Conservation (phyloP, 2,113 vertebrate species). For the Semnopithecus entellus region DNA sequence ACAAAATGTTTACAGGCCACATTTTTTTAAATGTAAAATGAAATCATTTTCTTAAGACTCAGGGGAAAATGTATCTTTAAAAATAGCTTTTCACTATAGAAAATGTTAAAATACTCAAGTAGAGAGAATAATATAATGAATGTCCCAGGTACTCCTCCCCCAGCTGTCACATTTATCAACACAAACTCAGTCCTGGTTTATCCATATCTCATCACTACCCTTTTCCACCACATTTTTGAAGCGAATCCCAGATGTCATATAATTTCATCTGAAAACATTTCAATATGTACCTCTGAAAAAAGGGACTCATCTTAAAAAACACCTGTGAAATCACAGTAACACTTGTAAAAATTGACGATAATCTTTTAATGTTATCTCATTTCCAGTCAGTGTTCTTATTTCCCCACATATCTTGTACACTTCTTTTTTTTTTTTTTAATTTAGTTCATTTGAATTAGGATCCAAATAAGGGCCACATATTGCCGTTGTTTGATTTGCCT, state of each 20-base stretch:
- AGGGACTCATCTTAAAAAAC: not conserved
- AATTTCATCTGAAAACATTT: constrained; percentile 33
- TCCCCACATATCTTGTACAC: not conserved
- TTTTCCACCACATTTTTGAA: not conserved
- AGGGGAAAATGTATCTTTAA: not conserved
- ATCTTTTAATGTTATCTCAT: not conserved
- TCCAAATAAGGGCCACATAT: not conserved
- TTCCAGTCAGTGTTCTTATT: not conserved
- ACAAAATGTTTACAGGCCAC: not conserved
- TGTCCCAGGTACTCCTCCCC: not conserved
- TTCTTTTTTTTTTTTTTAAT: not conserved
- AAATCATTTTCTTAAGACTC: not conserved
- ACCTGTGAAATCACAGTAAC: not conserved
- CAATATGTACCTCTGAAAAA: not conserved
- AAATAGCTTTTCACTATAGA: not conserved
- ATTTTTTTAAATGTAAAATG: not conserved
- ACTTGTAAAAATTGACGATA: not conserved
- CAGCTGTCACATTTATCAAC: not conserved
- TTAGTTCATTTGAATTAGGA: not conserved
- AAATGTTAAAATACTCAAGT: not conserved
- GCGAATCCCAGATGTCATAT: not conserved
- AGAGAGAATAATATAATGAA: not conserved
- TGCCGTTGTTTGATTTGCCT: not conserved
- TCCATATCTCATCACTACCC: accelerated
- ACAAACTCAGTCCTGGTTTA: not conserved